Evolutionary conservation across 2,113 vertebrate genomes (phyloP), one percentile per base, ranked within the genome.

Genomic region (Rhinopithecus roxellana): DNA sequence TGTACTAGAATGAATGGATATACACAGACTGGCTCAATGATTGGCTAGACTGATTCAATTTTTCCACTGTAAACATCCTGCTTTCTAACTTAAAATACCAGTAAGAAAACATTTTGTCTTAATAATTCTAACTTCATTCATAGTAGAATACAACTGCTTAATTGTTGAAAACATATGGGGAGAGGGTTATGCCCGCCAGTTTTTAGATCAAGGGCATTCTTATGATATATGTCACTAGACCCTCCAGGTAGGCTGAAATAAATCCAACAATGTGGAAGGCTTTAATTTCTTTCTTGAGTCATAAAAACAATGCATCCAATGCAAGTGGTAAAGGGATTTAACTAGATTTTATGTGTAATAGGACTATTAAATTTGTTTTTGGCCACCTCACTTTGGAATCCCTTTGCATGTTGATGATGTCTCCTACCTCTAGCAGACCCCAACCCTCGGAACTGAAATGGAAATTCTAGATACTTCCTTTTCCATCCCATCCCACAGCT

Each of bases 231-330:
- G 27, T 43, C 50, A 25, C 22, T 45, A 69, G 57, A 3, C 40
- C n/a, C 20, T 30, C 59, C 30, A 38, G 27, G 32, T n/a, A 93
- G 13, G 70, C 50, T n/a, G 5, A 80, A 89, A 40, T 23, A 79
- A 93, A 91, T 20, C 45, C 77, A 87, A 93, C 75, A 55, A 79
- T 72, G 23, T 13, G 55, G 32, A 55, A 70, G 91, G 55, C 52
- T 74, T 45, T 70, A 59, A 95, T 93, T 85, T 94, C 38, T 35
- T 94, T 70, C 64, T 67, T 57, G 35, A 92, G 59, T 72, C 90
- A 94, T 38, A 90, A 84, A 95, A 82, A 87, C 32, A 50, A 95
- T 77, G 25, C 10, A 30, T 50, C 35, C 3, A 27, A 30, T 50
- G 45, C 79, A 80, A 74, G 25, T 9, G 75, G 79, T 70, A 86